Percentiles rank a stretch among this genome's conserved stretches.
Evolutionary conservation across 2,888 invertebrate species (phyloP).

Genomic region (Chesias legatella): DNA sequence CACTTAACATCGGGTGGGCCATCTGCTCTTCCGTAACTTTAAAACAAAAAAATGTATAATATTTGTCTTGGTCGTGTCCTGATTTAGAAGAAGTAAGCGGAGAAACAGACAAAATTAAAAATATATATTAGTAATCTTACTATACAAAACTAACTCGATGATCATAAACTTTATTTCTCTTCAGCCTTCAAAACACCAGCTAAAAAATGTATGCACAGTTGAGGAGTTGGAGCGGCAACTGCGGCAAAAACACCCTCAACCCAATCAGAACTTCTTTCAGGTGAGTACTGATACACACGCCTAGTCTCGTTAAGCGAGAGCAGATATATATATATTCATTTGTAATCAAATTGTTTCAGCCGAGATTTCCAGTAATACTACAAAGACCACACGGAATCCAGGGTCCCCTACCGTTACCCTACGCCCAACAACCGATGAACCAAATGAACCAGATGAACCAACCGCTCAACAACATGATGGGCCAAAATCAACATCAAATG

Average conservation of each 20-base stretch:
- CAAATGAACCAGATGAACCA: conserved; percentile 53
- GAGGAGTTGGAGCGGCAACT: conserved; percentile 87
- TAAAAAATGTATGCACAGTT: conserved; percentile 85
- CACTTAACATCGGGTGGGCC: no score
- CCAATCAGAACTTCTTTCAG: conserved; percentile 59
- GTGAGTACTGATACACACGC: conserved; percentile 29
- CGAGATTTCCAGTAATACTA: conserved; percentile 69
- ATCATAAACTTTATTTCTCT: conserved; percentile 7
- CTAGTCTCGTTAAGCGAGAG: background rate
- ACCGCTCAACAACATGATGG: conserved; percentile 50
- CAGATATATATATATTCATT: background rate
- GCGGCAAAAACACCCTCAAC: conserved; percentile 65
- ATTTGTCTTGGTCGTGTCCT: no score
- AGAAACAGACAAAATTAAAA: no score
- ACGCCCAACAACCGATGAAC: conserved; percentile 57
- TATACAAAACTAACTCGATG: background rate
- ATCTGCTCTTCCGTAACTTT: no score
- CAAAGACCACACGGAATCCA: conserved; percentile 69
- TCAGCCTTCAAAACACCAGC: conserved; percentile 47
- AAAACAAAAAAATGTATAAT: no score
- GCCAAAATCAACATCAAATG: conserved; percentile 40
- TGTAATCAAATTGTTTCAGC: conserved; percentile 39
- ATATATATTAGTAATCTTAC: no score
- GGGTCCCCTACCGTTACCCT: conserved; percentile 65
- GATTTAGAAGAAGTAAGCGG: no score